phyloP scores from a whole-genome alignment of 1,140 invertebrate genomes.

The Agrilus planipennis region DNA sequence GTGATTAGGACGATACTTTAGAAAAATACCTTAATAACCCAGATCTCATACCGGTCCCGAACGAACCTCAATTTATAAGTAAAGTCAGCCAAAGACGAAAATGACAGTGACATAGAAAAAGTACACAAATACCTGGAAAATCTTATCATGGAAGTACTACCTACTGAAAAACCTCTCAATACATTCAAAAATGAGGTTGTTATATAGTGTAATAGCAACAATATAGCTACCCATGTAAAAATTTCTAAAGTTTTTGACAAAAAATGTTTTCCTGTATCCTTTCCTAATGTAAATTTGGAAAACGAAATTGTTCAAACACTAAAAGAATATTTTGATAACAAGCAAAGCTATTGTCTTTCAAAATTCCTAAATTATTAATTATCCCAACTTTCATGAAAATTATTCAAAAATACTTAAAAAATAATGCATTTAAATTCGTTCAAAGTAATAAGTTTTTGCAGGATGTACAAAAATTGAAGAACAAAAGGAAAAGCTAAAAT shows the following conservation, averaged over 20 bases:
- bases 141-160: slow-evolving; percentile 8
- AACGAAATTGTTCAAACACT: slow-evolving; percentile 8
- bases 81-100: slow-evolving; percentile 3
- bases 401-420: slow-evolving; percentile 13
- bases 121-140: slow-evolving; percentile 10
- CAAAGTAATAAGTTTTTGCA: slow-evolving; percentile 7
- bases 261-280: slow-evolving; percentile 5
- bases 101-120: slow-evolving; percentile 7
- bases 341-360: slow-evolving; percentile 12
- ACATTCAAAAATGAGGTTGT: slow-evolving; percentile 14
- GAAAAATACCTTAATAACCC: slow-evolving; percentile 2
- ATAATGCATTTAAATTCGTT: slow-evolving; percentile 13
- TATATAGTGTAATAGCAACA: neutral
- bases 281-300: slow-evolving; percentile 2
- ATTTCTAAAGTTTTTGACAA: slow-evolving; percentile 11
- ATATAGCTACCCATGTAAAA: neutral
- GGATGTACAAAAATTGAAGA: slow-evolving; percentile 9
- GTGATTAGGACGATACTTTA: slow-evolving; percentile 9
- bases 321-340: slow-evolving; percentile 14
- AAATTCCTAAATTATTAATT: neutral
- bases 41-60: neutral
- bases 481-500: slow-evolving; percentile 15
- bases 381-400: slow-evolving; percentile 6
- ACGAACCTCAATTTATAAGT: slow-evolving; percentile 2
- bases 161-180: slow-evolving; percentile 10